These are phyloP conservation scores for Sclerurus mexicanus DNA, from an alignment of 2,113 vertebrate species.

Conservation along the genomic window DNA sequence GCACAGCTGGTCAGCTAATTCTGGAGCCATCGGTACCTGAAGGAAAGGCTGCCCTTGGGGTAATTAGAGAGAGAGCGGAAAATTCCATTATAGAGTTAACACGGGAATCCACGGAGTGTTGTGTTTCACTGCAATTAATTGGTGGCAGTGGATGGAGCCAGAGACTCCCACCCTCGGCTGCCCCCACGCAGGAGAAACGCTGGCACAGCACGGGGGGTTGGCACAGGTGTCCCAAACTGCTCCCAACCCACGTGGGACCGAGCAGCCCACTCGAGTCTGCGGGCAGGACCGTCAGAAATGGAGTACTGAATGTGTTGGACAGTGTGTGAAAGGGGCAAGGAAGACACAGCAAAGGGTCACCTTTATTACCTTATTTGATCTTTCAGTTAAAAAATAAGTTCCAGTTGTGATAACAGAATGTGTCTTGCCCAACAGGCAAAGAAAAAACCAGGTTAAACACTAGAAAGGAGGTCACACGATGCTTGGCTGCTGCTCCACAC, in stretches of 20 bases:
- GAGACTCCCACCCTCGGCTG: neutral
- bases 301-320: neutral
- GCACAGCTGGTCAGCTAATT: neutral
- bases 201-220: neutral
- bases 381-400: conserved; percentile 48
- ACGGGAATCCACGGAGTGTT: neutral
- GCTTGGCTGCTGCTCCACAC: neutral
- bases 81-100: neutral
- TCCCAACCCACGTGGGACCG: fast-evolving
- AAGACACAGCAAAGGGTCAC: neutral
- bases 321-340: neutral
- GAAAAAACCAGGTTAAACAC: neutral
- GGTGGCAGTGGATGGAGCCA: neutral
- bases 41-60: neutral
- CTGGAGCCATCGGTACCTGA: neutral
- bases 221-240: neutral
- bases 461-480: neutral
- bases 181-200: neutral
- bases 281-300: neutral
- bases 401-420: neutral
- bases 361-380: neutral
- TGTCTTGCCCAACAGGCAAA: neutral
- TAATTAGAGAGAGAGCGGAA: neutral
- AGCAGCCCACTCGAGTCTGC: neutral
- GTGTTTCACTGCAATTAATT: neutral